A percentile compares a stretch with the other conserved stretches of the same genome.
Evolutionary conservation across 2,113 vertebrate genomes (phyloP).

Genomic region (Campylomormyrus tamandua): DNA sequence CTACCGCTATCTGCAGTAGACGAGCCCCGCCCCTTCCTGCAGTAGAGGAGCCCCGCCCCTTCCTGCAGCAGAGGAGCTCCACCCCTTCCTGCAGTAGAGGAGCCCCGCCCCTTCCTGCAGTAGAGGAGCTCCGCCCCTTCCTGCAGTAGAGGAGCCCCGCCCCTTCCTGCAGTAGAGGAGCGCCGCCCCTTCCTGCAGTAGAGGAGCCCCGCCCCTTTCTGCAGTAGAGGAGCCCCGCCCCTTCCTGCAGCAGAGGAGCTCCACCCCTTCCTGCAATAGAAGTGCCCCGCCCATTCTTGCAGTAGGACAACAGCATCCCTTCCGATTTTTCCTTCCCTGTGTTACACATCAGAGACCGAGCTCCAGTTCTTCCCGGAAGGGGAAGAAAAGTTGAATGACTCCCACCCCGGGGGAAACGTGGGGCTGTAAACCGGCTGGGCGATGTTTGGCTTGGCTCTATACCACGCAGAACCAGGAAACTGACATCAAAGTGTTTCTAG

Average conservation of each 20-base stretch:
- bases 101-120: not conserved
- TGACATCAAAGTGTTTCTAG: not conserved
- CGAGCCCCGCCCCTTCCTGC: not conserved
- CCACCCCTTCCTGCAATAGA: not conserved
- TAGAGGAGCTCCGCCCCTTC: not conserved
- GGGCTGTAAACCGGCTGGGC: not conserved
- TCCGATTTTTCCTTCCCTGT: not conserved
- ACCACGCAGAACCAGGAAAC: not conserved
- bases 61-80: constrained; percentile 26
- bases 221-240: not conserved
- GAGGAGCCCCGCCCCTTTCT: not conserved
- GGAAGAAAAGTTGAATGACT: not conserved
- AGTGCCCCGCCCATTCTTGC: not conserved
- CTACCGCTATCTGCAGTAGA: constrained; percentile 92
- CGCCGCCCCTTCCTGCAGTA: constrained; percentile 14
- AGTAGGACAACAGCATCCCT: constrained; percentile 4
- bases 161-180: too few relatives aligned
- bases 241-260: not conserved
- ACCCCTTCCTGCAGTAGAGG: not conserved
- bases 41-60: too few relatives aligned
- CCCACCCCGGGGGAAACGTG: not conserved
- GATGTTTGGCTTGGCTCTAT: not conserved
- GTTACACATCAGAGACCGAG: not conserved
- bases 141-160: not conserved
- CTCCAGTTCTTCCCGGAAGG: not conserved